These are phyloP conservation scores for Sarcophilus harrisii DNA, from an alignment of 2,797 vertebrate genomes.

Conservation along the genomic window DNA sequence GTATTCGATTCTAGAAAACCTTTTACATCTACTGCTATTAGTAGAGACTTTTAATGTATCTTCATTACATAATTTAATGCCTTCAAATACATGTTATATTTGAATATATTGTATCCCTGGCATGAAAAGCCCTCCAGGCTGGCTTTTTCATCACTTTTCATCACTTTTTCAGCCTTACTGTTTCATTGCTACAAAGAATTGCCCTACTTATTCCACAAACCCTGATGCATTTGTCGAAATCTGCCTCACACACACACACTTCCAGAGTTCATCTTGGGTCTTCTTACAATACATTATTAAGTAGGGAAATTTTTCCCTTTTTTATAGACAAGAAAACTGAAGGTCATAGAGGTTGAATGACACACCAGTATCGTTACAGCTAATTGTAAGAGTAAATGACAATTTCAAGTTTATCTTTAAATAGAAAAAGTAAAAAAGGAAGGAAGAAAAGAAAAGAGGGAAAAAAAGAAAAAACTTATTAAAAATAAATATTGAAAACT, in stretches of 20 bases:
- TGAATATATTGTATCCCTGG: background rate
- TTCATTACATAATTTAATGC: background rate
- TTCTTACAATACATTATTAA: background rate
- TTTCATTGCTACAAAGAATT: background rate
- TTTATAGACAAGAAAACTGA: too few species aligned
- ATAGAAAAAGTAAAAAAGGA: too few species aligned
- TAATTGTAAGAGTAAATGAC: too few species aligned
- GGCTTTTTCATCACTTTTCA: background rate
- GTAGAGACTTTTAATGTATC: background rate
- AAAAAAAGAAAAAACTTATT: background rate
- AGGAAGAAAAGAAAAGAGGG: too few species aligned
- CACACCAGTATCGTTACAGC: too few species aligned
- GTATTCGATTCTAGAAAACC: background rate
- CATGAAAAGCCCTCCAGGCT: background rate
- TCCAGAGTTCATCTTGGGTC: background rate
- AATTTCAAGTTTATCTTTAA: too few species aligned
- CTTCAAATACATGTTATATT: background rate
- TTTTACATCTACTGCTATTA: background rate
- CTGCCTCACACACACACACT: background rate
- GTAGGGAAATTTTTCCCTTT: too few species aligned
- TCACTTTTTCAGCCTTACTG: background rate
- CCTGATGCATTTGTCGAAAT: background rate
- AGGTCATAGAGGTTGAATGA: too few species aligned
- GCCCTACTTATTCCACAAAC: background rate
- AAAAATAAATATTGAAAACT: background rate